Evolutionary conservation across 1,140 invertebrate genomes (phyloP), one percentile per base, ranked within the genome.

Genomic region (Brachionus manjavacas): DNA sequence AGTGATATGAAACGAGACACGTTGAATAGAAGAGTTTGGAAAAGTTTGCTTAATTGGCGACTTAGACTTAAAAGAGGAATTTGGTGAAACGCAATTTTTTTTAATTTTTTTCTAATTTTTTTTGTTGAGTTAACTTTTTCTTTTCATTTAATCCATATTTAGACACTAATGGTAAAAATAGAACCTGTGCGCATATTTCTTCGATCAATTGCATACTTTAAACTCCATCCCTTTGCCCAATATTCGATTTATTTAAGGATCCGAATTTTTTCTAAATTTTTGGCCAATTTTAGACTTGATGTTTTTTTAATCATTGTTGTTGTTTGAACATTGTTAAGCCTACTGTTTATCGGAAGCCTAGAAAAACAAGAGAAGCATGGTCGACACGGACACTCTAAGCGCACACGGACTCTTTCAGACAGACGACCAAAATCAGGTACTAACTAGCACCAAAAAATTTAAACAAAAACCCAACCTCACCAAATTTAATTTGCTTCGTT

Each of bases 1-100:
- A 60, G n/a, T 60, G 52, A 60, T 52, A 60, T 60, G n/a, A 60
- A 60, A 60, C 52, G n/a, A 60, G 52, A 60, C 52, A 60, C 52
- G 52, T 60, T 60, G 52, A 60, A 25, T 60, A 60, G 52, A 60
- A 60, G 52, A 20, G 52, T 20, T 60, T 60, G 52, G 52, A 60
- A 60, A 60, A 60, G 23, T 16, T 60, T 60, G n/a, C 20, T 60
- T 25, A 23, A 60, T 60, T 60, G 52, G 52, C 31, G 31, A 60
- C 52, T 60, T 60, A n/a, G 14, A 49, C 12, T 3, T 4, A 52
- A 52, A 20, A 60, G 52, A 60, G 52, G 52, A 60, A 60, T 60
- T 60, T 60, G 8, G 8, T 20, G 20, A 60, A 23, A 60, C 52
- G 52, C 52, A 60, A 60, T 60, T 60, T 60, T 60, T 46, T 31